Evolutionary conservation across 2,797 vertebrate species (phyloP).

Genomic region (Labroides dimidiatus): DNA sequence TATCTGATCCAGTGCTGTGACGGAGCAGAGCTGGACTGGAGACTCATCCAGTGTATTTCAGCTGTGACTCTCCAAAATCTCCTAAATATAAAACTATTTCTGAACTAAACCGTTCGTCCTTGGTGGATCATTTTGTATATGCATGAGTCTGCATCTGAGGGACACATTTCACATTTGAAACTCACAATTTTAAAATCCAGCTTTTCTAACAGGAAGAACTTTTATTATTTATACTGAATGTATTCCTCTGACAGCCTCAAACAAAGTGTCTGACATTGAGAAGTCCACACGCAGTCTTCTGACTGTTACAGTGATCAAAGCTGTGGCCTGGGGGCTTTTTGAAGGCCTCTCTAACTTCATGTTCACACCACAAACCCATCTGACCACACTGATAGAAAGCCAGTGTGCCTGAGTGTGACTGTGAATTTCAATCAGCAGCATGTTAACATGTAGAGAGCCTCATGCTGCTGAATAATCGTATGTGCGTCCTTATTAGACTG

Average conservation of each 20-base stretch:
- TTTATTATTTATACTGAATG: slow-evolving; percentile 1
- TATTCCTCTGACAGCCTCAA: slow-evolving; percentile 1
- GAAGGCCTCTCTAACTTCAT: slow-evolving; percentile 17
- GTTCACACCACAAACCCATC: slow-evolving; percentile 22
- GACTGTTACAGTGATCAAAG: slow-evolving; percentile 26
- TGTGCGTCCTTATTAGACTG: slow-evolving; percentile 61
- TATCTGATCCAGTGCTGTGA: no score
- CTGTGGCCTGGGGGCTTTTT: slow-evolving; percentile 12
- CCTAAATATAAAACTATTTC: slow-evolving; percentile 11
- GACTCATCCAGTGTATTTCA: no score
- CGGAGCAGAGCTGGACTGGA: no score
- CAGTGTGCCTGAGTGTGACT: slow-evolving; percentile 54
- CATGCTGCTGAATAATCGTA: slow-evolving; percentile 59
- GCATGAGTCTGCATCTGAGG: background rate
- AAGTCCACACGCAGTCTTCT: slow-evolving; percentile 9
- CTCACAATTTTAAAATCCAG: no score
- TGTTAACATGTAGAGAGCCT: slow-evolving; percentile 48
- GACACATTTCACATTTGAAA: slow-evolving; percentile 2
- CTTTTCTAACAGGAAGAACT: background rate
- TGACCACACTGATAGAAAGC: slow-evolving; percentile 48
- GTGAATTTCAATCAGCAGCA: slow-evolving; percentile 65
- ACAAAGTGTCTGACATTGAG: slow-evolving; percentile 9
- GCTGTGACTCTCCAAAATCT: background rate
- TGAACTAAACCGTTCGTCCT: background rate
- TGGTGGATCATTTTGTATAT: background rate